phyloP scores from a whole-genome alignment of 2,888 invertebrate genomes.

The Synanthedon tipuliformis region DNA sequence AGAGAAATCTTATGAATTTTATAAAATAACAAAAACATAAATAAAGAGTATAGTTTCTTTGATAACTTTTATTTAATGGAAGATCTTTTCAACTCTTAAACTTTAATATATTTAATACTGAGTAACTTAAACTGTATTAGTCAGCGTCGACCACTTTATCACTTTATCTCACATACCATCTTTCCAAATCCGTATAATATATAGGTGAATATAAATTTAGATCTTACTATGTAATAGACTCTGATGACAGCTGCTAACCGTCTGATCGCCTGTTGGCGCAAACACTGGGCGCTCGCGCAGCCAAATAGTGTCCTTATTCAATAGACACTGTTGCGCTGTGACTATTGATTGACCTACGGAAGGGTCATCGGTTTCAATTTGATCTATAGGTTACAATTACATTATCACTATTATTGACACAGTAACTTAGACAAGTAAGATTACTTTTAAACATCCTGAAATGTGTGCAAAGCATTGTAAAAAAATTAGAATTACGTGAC shows the following conservation, averaged over 20 bases:
- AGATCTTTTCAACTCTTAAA: too few relatives aligned
- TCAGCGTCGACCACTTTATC: too few relatives aligned
- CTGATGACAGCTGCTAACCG: conserved; percentile 56
- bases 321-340: conserved; percentile 61
- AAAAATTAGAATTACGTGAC: too few relatives aligned
- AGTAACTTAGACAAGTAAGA: neutral
- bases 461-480: too few relatives aligned
- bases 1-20: neutral
- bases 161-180: too few relatives aligned
- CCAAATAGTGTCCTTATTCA: conserved; percentile 67
- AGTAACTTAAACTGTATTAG: too few relatives aligned
- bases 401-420: neutral
- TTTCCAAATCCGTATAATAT: too few relatives aligned
- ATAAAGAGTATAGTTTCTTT: too few relatives aligned
- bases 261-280: conserved; percentile 43
- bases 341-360: conserved; percentile 65
- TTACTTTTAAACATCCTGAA: neutral
- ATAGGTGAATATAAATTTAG: too few relatives aligned
- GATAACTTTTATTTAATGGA: too few relatives aligned
- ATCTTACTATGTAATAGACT: conserved; percentile 56
- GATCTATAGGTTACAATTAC: conserved; percentile 7
- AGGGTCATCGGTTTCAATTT: conserved; percentile 45
- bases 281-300: conserved; percentile 57
- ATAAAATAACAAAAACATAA: neutral
- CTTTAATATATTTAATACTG: too few relatives aligned